Base-by-base conservation (phyloP, 2,113 vertebrate species). In the Dryoscopus gambensis region DNA sequence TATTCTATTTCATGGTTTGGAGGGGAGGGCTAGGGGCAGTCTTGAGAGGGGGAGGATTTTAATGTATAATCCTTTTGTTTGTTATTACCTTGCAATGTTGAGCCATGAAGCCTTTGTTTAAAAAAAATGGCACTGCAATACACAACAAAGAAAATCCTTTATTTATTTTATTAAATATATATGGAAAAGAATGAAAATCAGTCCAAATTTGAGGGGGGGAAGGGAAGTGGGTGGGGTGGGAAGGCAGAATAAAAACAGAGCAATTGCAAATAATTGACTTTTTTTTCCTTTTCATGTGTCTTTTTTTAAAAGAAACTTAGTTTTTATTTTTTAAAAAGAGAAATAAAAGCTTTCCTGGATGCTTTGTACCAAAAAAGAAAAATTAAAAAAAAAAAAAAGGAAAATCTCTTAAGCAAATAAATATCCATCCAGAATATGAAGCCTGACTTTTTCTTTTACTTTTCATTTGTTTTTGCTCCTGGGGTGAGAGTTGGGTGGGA, bases 51-150 rank as follows among this genome's bases (percentile, higher is more conserved):
- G 96, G 89, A 84, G 93, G 94, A 92, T 92, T 95, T 98, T 98
- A 98, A 98, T 98, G 98, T 98, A 97, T 98, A 98, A 96, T 98
- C 98, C 97, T 98, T 98, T 98, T 98, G 98, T 98, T 98, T 99
- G 98, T 98, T 98, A 99, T 98, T 99, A 99, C 98, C 98, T 99
- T 99, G 99, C 99, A 98, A 97, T 98, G 98, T 99, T 99, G 99
- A 99, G 99, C 99, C 98, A 98, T 98, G 98, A 99, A 98, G 98
- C 98, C 98, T 98, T 98, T 98, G 98, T 98, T 98, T 98, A 52
- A 97, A 98, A 93, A 96, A 96, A 91, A 95, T 95, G 96, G 95
- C 94, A 95, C 98, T 98, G 87, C 94, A 96, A 97, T 94, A 95
- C 78, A 95, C 76, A 2, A 96, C 85, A 96, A 94, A 98, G 98